A percentile compares a stretch with the other conserved stretches of the same genome.
Evolutionary conservation across 2,888 invertebrate genomes (phyloP).

Genomic region (Drosophila subsilvestris): DNA sequence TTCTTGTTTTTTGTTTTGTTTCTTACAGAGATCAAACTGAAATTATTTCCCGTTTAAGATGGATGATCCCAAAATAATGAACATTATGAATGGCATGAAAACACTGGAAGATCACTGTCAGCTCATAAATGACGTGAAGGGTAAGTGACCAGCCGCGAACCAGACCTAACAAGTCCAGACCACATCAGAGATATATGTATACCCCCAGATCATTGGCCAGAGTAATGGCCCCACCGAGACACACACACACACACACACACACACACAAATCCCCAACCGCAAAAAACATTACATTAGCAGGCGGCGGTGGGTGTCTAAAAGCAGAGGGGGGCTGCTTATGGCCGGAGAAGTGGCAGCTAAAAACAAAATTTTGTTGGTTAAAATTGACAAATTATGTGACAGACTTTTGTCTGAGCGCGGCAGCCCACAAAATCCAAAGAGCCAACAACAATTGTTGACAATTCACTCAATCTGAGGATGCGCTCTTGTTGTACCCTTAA

Average conservation of each 20-base stretch:
- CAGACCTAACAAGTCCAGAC: constrained; percentile 3
- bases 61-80: constrained; percentile 70
- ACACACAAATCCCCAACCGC: constrained; percentile 10
- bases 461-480: constrained; percentile 71
- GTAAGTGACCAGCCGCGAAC: constrained; percentile 54
- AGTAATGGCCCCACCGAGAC: constrained; percentile 3
- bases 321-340: neutral
- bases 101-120: constrained; percentile 71
- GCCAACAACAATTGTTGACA: constrained; percentile 78
- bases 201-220: constrained; percentile 25
- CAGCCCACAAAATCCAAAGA: constrained; percentile 68
- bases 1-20: neutral
- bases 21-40: constrained; percentile 38
- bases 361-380: constrained; percentile 54
- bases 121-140: constrained; percentile 62
- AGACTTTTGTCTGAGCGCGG: constrained; percentile 65
- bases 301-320: neutral
- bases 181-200: constrained; percentile 9
- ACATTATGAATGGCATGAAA: constrained; percentile 67
- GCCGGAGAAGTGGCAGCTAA: constrained; percentile 15
- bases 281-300: constrained; percentile 57
- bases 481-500: neutral
- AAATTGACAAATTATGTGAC: constrained; percentile 80
- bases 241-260: constrained; percentile 7
- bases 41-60: constrained; percentile 37